A percentile compares a stretch with the other conserved stretches of the same genome.
phyloP scores from a whole-genome alignment of 53 echinoderm and acorn worm species.

The Crossaster papposus region DNA sequence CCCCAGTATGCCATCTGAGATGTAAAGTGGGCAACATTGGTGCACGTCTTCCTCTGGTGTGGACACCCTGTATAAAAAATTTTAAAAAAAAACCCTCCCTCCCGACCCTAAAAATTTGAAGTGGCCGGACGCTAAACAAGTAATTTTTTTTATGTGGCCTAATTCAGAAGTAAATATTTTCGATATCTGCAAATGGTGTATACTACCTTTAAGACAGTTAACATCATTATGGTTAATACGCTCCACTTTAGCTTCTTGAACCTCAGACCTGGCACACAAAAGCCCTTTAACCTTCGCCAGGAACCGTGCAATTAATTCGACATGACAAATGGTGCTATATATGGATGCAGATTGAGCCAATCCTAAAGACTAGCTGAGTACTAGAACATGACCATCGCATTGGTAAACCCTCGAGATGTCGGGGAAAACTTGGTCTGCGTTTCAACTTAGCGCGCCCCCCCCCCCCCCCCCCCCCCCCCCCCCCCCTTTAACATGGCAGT shows the following conservation, averaged over 20 bases:
- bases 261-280: background rate
- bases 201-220: background rate
- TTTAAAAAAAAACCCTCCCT: too few relatives aligned
- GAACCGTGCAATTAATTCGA: constrained; percentile 39
- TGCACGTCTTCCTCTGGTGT: too few relatives aligned
- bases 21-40: too few relatives aligned
- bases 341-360: background rate
- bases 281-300: background rate
- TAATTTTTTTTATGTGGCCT: too few relatives aligned
- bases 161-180: too few relatives aligned
- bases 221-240: background rate
- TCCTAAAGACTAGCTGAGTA: background rate
- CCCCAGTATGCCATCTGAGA: too few relatives aligned
- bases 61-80: too few relatives aligned
- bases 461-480: too few relatives aligned
- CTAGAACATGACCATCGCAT: constrained; percentile 27
- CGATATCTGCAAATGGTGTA: background rate
- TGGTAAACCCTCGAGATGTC: background rate
- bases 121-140: too few relatives aligned
- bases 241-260: background rate
- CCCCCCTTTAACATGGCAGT: too few relatives aligned
- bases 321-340: constrained; percentile 22
- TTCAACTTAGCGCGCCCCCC: too few relatives aligned
- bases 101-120: too few relatives aligned
- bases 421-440: background rate